Conservation (phyloP, 35 echinoderm and acorn worm genomes). For the Heliocidaris tuberculata region DNA sequence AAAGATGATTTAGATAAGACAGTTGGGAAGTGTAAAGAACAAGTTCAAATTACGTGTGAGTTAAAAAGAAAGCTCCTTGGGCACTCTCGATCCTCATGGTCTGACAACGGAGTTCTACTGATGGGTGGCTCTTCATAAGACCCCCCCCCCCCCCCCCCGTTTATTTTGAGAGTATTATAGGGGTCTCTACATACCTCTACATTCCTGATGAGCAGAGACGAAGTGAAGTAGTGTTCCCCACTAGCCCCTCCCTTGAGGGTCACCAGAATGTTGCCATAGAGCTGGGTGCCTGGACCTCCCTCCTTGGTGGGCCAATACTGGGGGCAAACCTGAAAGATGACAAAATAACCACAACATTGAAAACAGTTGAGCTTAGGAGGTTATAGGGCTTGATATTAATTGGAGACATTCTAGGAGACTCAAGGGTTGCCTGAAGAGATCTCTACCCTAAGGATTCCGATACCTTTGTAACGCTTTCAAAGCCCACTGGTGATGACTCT, state of each 20-base stretch:
- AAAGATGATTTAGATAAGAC: too few relatives aligned
- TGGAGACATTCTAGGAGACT: background rate
- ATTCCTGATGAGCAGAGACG: conserved; percentile 69
- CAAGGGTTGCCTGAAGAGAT: background rate
- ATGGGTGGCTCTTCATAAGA: too few relatives aligned
- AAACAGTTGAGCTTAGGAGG: background rate
- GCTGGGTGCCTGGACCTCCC: conserved; percentile 51
- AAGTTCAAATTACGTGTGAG: too few relatives aligned
- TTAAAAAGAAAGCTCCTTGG: too few relatives aligned
- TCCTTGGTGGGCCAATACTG: conserved; percentile 70
- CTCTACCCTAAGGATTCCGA: background rate
- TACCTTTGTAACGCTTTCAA: background rate
- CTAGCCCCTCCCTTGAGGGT: conserved; percentile 41
- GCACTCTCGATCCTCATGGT: too few relatives aligned
- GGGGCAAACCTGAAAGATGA: conserved; percentile 43
- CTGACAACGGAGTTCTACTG: too few relatives aligned
- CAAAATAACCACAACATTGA: background rate
- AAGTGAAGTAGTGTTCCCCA: conserved; percentile 69
- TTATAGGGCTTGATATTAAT: background rate
- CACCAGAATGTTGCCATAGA: conserved; percentile 69
- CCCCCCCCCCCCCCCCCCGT: too few relatives aligned
- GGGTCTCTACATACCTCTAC: conserved; percentile 57
- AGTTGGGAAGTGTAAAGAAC: too few relatives aligned
- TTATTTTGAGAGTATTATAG: background rate
- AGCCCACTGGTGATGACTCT: too few relatives aligned